These are phyloP conservation scores for Hyposoter dolosus DNA, from an alignment of 2,888 invertebrate species.

Conservation along the genomic window DNA sequence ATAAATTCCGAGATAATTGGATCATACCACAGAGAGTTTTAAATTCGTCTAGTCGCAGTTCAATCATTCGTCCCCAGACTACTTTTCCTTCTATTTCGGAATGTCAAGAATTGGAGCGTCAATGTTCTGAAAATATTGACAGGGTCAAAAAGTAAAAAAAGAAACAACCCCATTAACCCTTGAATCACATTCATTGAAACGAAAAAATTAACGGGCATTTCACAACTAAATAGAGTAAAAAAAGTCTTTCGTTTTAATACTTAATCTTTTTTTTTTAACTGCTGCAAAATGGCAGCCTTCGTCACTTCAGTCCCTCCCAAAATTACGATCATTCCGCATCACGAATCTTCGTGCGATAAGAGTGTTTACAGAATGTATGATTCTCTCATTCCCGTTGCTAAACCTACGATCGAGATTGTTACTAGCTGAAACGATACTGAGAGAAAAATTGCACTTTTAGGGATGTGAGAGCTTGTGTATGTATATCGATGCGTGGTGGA, in stretches of 20 bases:
- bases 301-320: no score
- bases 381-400: constrained; percentile 25
- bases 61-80: neutral
- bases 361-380: neutral
- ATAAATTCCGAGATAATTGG: neutral
- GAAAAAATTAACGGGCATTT: no score
- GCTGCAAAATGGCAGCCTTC: no score
- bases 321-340: no score
- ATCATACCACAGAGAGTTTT: neutral
- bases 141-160: no score
- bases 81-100: no score
- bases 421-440: neutral
- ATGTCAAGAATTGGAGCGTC: neutral
- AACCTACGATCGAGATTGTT: constrained; percentile 14
- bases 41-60: neutral
- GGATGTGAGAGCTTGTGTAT: constrained; percentile 6
- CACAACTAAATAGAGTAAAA: no score
- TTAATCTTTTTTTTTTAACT: no score
- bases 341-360: neutral
- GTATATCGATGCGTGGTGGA: neutral
- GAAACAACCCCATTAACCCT: no score
- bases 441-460: constrained; percentile 26
- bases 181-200: no score
- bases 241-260: no score
- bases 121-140: neutral